Evolutionary conservation across 2,113 vertebrate species (phyloP), one percentile per base, ranked within the genome.

Genomic region (Otocyon megalotis): DNA sequence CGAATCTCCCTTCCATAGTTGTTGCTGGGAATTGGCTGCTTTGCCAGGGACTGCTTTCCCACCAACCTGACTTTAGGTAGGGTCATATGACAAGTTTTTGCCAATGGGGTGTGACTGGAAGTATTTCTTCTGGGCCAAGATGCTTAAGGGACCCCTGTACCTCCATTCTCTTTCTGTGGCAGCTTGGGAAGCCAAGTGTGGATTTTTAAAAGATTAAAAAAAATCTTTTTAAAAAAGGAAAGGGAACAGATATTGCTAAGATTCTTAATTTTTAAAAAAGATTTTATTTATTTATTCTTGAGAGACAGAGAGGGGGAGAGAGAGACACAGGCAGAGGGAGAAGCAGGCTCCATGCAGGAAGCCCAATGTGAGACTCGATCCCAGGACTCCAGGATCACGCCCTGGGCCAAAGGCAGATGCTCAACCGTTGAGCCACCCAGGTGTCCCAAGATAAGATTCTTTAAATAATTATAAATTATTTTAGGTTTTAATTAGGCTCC

Each of bases 401-500:
- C 43, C 43, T 43, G 43, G 43, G 43, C 43, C 7, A 7, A 43
- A 43, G 43, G 43, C 43, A 43, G 43, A 43, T 4, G 43, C 43
- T 43, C 43, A 43, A 43, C 43, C 43, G 1, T 7, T 43, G 43
- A 43, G 6, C 43, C 43, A 43, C 43, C 43, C 43, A 7, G 43
- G 43, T 43, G 43, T 43, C 43, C 43, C 43, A 43, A 32, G 22
- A 85, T 56, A 50, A n/a, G 17, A 88, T 37, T 93, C 26, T 67
- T 69, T 83, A 95, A 69, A 43, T 30, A 93, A 28, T 76, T 91
- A 3, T 69, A 89, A 74, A 32, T 95, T 26, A 95, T 71, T 80
- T 93, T 84, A 88, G 50, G 90, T 35, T 93, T 97, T 96, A 80
- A 67, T 77, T 76, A 94, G 69, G 87, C 4, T 81, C 60, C 15